phyloP scores from a whole-genome alignment of 2,888 invertebrate genomes.

The Phalangium opilio region DNA sequence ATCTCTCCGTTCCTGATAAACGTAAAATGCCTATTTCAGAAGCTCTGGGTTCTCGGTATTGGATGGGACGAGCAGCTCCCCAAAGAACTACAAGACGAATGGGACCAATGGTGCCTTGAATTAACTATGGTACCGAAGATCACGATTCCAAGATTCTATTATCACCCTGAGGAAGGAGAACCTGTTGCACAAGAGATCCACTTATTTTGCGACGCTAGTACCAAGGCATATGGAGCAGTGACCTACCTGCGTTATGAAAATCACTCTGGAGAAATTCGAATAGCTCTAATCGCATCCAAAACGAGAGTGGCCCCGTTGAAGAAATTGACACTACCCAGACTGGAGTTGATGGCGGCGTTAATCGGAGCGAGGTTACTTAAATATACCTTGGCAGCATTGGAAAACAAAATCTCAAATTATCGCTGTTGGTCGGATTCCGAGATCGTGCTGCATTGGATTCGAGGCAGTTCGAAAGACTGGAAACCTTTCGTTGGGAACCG shows the following conservation, averaged over 20 bases:
- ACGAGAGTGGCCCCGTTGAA: slow-evolving; percentile 2
- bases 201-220: not conserved
- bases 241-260: not conserved
- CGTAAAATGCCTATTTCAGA: slow-evolving; percentile 3
- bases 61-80: slow-evolving; percentile 1
- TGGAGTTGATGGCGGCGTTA: too few relatives aligned
- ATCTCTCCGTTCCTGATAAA: slow-evolving; percentile 2
- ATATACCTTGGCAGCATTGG: too few relatives aligned
- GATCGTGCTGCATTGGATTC: too few relatives aligned
- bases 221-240: not conserved
- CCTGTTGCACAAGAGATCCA: not conserved
- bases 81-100: not conserved
- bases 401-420: too few relatives aligned
- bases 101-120: not conserved
- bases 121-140: not conserved
- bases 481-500: too few relatives aligned
- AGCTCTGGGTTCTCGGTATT: slow-evolving; percentile 2
- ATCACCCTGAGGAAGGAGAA: too few relatives aligned
- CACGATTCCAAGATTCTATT: too few relatives aligned
- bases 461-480: too few relatives aligned
- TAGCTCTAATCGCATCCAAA: not conserved
- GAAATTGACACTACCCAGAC: too few relatives aligned
- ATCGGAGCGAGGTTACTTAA: too few relatives aligned
- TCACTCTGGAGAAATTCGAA: not conserved
- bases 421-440: too few relatives aligned